Percentiles rank a stretch among this genome's conserved stretches.
These are phyloP conservation scores for Luperina testacea DNA, from an alignment of 2,888 invertebrate genomes.

Conservation along the genomic window DNA sequence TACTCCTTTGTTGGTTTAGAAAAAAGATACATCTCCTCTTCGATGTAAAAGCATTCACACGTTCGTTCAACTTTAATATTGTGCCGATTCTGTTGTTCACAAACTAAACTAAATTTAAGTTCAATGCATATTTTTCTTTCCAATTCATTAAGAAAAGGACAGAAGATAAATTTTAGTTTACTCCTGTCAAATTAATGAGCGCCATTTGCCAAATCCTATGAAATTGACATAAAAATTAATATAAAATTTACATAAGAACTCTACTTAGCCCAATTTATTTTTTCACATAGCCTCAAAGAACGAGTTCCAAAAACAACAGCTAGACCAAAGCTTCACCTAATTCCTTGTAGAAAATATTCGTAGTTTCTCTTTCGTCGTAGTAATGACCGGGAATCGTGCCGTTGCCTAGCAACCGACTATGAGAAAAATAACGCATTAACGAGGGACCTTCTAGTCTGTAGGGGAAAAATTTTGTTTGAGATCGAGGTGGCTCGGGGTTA, in stretches of 20 bases:
- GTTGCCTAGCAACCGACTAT: conserved; percentile 71
- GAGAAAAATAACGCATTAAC: conserved; percentile 52
- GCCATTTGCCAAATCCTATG: background rate
- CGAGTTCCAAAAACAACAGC: conserved; percentile 20
- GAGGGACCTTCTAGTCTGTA: conserved; percentile 33
- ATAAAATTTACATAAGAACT: background rate
- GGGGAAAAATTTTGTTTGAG: conserved; percentile 14
- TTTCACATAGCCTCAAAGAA: background rate
- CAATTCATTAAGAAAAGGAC: too few species aligned
- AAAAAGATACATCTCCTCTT: background rate
- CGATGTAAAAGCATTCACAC: background rate
- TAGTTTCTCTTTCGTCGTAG: conserved; percentile 64
- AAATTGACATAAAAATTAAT: background rate
- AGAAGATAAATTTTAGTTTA: too few species aligned
- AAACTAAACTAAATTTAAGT: too few species aligned
- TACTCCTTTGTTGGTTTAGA: background rate
- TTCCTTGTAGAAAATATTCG: conserved; percentile 45
- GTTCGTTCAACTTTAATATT: background rate
- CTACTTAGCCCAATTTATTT: background rate
- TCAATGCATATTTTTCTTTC: too few species aligned
- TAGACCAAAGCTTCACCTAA: conserved; percentile 16
- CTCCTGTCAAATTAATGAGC: too few species aligned
- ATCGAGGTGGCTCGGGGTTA: background rate
- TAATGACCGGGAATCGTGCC: conserved; percentile 76
- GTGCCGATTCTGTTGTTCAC: too few species aligned